phyloP scores from a whole-genome alignment of 2,797 vertebrate genomes.

The Uromys caudimaculatus region DNA sequence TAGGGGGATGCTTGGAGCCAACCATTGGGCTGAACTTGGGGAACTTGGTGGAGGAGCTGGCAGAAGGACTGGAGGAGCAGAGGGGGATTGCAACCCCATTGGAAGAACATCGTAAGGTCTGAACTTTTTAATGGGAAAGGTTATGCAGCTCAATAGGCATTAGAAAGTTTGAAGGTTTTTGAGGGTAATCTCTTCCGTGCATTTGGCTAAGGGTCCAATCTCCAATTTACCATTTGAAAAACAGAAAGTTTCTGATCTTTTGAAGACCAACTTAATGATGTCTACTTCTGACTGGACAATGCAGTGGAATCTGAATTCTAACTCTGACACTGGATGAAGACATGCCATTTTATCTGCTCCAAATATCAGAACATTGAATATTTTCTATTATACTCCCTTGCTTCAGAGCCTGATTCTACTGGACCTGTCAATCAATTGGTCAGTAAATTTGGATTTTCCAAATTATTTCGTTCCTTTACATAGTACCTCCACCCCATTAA shows the following conservation, averaged over 20 bases:
- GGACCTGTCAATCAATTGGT: background rate
- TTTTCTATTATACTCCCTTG: too few relatives aligned
- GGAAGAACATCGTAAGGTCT: background rate
- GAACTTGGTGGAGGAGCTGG: too few relatives aligned
- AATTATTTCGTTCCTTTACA: background rate
- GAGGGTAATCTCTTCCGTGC: background rate
- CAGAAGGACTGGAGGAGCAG: too few relatives aligned
- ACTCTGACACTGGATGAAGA: background rate
- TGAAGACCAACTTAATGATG: background rate
- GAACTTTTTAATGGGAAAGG: background rate
- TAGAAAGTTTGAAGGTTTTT: background rate
- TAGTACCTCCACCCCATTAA: background rate
- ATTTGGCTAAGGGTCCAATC: background rate
- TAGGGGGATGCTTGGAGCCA: too few relatives aligned
- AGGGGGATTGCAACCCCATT: too few relatives aligned
- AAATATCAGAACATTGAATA: background rate
- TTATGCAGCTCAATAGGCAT: background rate
- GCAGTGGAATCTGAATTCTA: background rate
- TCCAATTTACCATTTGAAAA: background rate
- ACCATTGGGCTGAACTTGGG: too few relatives aligned
- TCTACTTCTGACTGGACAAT: background rate
- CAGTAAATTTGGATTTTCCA: background rate
- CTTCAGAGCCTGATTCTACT: background rate
- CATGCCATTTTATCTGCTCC: background rate
- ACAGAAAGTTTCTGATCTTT: background rate